Conservation (phyloP, 2,113 vertebrate genomes). For the Lepus americanus region DNA sequence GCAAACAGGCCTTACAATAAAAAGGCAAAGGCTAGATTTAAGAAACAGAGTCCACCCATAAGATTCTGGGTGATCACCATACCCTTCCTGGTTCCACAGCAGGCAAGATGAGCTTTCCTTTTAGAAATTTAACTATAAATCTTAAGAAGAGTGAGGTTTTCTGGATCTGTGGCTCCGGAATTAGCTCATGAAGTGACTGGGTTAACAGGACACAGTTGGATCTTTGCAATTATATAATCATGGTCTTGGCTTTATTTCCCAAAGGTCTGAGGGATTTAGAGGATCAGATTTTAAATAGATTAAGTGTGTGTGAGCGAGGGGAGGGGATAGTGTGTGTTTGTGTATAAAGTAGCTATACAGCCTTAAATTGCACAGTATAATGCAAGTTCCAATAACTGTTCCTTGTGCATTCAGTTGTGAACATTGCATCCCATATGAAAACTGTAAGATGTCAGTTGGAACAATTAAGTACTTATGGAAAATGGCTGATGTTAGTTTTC, state of each 20-base stretch:
- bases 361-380: background rate
- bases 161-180: background rate
- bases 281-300: conserved; percentile 63
- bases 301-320: background rate
- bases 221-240: conserved; percentile 56
- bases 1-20: background rate
- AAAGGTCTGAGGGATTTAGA: conserved; percentile 28
- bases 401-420: background rate
- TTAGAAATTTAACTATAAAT: conserved; percentile 63
- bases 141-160: conserved; percentile 42
- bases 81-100: background rate
- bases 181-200: conserved; percentile 54
- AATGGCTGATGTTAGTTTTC: conserved; percentile 16
- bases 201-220: conserved; percentile 57
- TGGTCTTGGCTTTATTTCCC: conserved; percentile 67
- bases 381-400: background rate
- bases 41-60: background rate
- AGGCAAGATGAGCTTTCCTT: background rate
- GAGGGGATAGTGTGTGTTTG: background rate
- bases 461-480: conserved; percentile 33
- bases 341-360: conserved; percentile 1
- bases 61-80: background rate
- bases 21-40: background rate
- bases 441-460: conserved; percentile 23
- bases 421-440: background rate